phyloP scores from a whole-genome alignment of 2,888 invertebrate genomes.

The Mycalesis mineus region DNA sequence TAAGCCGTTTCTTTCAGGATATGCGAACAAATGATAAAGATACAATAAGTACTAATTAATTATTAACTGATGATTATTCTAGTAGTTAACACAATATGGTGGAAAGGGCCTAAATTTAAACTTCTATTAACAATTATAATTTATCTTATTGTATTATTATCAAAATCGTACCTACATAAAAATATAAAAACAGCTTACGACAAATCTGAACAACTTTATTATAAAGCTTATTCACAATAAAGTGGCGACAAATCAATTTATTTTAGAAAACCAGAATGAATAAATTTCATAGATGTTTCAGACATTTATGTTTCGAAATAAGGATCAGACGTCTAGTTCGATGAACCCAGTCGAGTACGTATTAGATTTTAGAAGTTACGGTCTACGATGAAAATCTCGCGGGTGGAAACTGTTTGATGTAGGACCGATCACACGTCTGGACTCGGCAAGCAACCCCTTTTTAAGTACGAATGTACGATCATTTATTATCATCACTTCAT shows the following conservation, averaged over 20 bases:
- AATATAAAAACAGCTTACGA: constrained; percentile 19
- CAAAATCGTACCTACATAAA: no score
- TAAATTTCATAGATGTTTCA: background rate
- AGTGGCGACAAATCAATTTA: constrained; percentile 27
- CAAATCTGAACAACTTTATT: constrained; percentile 1
- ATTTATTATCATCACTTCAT: background rate
- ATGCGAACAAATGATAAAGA: no score
- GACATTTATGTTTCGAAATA: background rate
- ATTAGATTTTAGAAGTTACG: background rate
- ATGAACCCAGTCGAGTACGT: background rate
- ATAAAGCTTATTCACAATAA: background rate
- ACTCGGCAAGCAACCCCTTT: background rate
- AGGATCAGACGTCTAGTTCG: background rate
- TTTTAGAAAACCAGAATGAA: background rate
- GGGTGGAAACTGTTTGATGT: background rate
- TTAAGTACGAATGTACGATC: background rate
- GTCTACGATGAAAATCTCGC: background rate
- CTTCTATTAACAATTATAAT: no score
- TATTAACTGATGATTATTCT: no score
- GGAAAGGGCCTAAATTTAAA: no score
- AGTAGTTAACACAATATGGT: no score
- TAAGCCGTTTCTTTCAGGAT: constrained; percentile 8
- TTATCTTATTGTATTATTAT: no score
- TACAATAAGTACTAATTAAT: no score
- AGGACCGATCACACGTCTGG: background rate